Conservation (phyloP, 2,113 vertebrate species). For the Pyrgilauda ruficollis region DNA sequence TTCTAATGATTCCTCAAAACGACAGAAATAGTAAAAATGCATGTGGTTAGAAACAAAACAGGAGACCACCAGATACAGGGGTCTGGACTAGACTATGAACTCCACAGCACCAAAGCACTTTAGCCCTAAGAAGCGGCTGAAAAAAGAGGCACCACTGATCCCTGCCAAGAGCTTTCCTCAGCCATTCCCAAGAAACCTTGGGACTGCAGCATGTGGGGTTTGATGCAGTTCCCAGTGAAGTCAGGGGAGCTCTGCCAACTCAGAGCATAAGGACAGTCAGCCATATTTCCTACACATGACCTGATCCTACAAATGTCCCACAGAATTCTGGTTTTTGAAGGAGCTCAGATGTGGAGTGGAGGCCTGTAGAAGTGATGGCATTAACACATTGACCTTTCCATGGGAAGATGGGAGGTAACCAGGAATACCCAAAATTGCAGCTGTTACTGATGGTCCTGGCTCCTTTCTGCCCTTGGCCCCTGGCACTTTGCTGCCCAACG, state of each 20-base stretch:
- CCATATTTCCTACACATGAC: fast-evolving
- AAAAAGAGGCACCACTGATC: not conserved
- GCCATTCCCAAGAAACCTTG: not conserved
- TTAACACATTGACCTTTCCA: not conserved
- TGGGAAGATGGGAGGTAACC: not conserved
- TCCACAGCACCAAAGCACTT: not conserved
- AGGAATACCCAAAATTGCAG: fast-evolving
- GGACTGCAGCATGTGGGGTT: not conserved
- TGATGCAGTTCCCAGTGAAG: fast-evolving
- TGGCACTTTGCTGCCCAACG: not conserved
- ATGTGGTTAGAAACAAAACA: not conserved
- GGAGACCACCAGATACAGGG: not conserved
- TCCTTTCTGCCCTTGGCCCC: not conserved
- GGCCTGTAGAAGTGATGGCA: not conserved
- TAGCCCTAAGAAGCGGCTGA: not conserved
- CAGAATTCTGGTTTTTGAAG: not conserved
- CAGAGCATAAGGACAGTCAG: not conserved
- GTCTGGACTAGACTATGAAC: not conserved
- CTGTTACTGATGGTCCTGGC: not conserved
- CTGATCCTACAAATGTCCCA: not conserved
- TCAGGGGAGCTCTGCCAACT: not conserved
- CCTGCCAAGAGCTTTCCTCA: not conserved
- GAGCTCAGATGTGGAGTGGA: not conserved
- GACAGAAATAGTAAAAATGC: not conserved
- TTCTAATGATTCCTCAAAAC: not conserved